Percentiles rank a stretch among this genome's conserved stretches.
These are phyloP conservation scores for Cantharis rustica DNA, from an alignment of 2,888 invertebrate genomes.

Conservation along the genomic window DNA sequence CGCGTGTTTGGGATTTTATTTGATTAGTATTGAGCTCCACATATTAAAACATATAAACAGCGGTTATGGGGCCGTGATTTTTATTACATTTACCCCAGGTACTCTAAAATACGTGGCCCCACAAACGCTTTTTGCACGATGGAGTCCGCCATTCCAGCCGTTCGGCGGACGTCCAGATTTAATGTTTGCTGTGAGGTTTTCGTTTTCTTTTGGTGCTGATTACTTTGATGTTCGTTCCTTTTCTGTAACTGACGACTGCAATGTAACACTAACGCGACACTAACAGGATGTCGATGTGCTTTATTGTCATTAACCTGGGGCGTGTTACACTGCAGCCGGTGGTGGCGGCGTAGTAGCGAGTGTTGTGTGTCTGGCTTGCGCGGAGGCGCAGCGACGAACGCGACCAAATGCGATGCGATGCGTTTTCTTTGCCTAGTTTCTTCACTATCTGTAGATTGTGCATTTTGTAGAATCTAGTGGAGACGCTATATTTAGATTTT, in stretches of 20 bases:
- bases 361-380: conserved; percentile 52
- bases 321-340: conserved; percentile 57
- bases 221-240: conserved; percentile 55
- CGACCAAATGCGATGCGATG: conserved; percentile 8
- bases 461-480: conserved; percentile 23
- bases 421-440: conserved; percentile 16
- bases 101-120: conserved; percentile 38
- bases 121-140: conserved; percentile 46
- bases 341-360: conserved; percentile 54
- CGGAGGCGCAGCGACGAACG: conserved; percentile 31
- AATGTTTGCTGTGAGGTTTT: conserved; percentile 58
- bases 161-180: conserved; percentile 38
- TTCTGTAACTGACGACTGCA: conserved; percentile 56
- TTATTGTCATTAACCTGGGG: conserved; percentile 49
- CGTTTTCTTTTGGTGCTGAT: conserved; percentile 55
- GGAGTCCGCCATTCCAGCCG: conserved; percentile 31
- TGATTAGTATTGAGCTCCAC: conserved; percentile 55
- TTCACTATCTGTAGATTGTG: conserved; percentile 24
- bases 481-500: conserved; percentile 1
- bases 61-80: conserved; percentile 41
- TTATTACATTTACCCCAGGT: conserved; percentile 40
- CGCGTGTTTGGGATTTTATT: conserved; percentile 52
- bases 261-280: conserved; percentile 58
- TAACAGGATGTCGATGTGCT: conserved; percentile 57
- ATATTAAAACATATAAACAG: conserved; percentile 44